Base-by-base conservation (phyloP, 2,888 invertebrate species). In the Harpalus rubripes region DNA sequence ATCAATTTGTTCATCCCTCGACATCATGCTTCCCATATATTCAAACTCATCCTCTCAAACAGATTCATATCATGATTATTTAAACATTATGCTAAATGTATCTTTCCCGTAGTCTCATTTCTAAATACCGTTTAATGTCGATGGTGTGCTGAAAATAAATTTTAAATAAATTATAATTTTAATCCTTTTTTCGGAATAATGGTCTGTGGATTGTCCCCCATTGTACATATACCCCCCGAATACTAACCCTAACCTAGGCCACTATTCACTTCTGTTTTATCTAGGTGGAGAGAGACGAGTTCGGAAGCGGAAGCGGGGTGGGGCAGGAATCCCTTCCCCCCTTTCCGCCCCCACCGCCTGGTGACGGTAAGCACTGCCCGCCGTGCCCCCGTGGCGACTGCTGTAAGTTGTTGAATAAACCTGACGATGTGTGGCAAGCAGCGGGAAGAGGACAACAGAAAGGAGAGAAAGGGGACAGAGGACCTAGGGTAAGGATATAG, bases 381-480 rank as follows among this genome's bases (percentile, higher is more conserved):
- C 88, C 89, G 83, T 91, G 91, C 88, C 88, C 87, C 81, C 88
- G 88, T 85, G 89, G 89, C 85, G 89, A 91, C 86, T 91, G 91
- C 90, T 91, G 91, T 90, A 91, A 91, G 89, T 88, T 89, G 86
- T 87, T 88, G 86, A 88, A 88, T 86, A 86, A 88, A 88, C 89
- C 89, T 88, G 88, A 88, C 87, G 87, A 16, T 84, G 44, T 79
- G 59, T 32, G 32, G 58, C 26, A 85, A 44, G 85, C 85, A 80
- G 82, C 86, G 89, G 90, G 89, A 87, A 89, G 88, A 86, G 87
- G 93, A 88, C 93, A 93, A 88, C 93, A 92, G 94, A 86, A 95
- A 90, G 96, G 96, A 52, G 96, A 96, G 87, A 96, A 95, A 91
- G 97, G 96, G 88, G 97, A 96, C 87, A 93, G 95, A 86, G 96